Evolutionary conservation across 2,113 vertebrate species (phyloP).

Genomic region (Corythoichthys haematopterus): DNA sequence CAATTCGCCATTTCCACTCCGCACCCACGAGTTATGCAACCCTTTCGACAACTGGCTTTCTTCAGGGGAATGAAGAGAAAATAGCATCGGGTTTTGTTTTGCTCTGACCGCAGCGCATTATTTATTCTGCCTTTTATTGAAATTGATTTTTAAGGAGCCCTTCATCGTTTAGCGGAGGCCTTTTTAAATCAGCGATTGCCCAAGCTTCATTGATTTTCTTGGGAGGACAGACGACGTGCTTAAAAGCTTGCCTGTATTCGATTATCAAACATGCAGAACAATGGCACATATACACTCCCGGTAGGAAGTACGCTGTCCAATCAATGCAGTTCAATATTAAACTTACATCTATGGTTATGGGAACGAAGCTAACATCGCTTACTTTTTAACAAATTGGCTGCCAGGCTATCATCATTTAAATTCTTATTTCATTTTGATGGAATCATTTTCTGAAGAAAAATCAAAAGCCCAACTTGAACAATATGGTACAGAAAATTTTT

Average conservation of each 20-base stretch:
- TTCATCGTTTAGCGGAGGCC: background rate
- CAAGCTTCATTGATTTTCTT: background rate
- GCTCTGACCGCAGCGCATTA: background rate
- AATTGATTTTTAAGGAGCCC: constrained; percentile 1
- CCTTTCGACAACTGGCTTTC: background rate
- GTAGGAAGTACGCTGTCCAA: background rate
- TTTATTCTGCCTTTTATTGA: background rate
- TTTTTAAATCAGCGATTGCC: constrained; percentile 3
- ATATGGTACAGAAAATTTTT: no score
- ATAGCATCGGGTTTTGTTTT: constrained; percentile 1
- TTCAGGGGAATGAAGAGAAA: constrained; percentile 16
- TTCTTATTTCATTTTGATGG: no score
- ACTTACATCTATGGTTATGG: background rate
- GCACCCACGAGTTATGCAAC: constrained; percentile 41
- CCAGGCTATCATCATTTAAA: background rate
- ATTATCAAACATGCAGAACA: background rate
- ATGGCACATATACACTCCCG: background rate
- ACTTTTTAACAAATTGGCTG: background rate
- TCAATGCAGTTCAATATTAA: background rate
- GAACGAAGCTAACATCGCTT: background rate
- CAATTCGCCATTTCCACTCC: constrained; percentile 56
- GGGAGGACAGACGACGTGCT: background rate
- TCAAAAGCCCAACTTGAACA: no score
- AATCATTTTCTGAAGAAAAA: no score
- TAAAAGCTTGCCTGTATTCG: constrained; percentile 4